phyloP scores from a whole-genome alignment of 2,888 invertebrate genomes.

The Penaeus monodon region DNA sequence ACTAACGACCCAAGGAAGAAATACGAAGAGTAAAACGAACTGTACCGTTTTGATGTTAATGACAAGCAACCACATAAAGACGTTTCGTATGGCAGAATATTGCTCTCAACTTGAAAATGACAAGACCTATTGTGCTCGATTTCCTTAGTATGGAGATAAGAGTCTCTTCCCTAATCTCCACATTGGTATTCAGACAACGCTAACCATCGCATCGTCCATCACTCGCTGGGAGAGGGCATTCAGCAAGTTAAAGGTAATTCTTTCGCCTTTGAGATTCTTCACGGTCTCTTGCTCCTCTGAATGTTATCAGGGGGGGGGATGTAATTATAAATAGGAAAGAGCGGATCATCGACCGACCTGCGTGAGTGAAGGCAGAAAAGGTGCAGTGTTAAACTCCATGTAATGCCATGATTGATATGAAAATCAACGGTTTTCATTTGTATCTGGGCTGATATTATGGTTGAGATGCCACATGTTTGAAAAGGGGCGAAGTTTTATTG shows the following conservation, averaged over 20 bases:
- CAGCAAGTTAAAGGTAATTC: neutral
- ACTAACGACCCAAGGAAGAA: conserved; percentile 24
- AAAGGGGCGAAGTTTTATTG: neutral
- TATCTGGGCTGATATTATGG: neutral
- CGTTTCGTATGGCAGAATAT: conserved; percentile 1
- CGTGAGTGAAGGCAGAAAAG: neutral
- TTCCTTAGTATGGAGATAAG: too few relatives aligned
- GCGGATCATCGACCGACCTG: neutral
- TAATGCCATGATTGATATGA: neutral
- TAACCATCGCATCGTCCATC: neutral
- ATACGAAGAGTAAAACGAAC: neutral
- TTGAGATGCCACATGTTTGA: neutral
- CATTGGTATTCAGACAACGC: neutral
- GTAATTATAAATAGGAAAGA: neutral
- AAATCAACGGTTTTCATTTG: neutral
- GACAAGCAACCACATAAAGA: conserved; percentile 6
- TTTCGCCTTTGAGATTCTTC: neutral
- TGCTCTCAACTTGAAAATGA: conserved; percentile 1
- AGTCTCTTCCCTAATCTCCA: too few relatives aligned
- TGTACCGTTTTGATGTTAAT: neutral
- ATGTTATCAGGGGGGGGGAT: too few relatives aligned
- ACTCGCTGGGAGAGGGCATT: neutral
- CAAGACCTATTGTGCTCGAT: neutral
- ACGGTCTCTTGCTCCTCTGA: too few relatives aligned
- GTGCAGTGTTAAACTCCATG: neutral